A percentile compares a stretch with the other conserved stretches of the same genome.
phyloP scores from a whole-genome alignment of 2,888 invertebrate genomes.

The Thereva unica region DNA sequence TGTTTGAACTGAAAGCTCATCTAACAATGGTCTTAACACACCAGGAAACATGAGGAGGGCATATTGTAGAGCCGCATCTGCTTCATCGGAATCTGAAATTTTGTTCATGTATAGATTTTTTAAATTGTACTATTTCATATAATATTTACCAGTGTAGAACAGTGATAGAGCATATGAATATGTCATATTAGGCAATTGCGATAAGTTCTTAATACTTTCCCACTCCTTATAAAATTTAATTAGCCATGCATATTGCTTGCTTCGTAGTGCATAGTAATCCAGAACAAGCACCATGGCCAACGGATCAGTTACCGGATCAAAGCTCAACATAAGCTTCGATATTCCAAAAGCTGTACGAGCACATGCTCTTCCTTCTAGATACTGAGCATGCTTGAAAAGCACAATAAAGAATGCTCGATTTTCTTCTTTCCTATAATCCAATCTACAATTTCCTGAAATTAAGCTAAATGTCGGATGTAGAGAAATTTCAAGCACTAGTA shows the following conservation, averaged over 20 bases:
- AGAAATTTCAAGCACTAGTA: constrained; percentile 75
- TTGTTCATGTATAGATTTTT: neutral
- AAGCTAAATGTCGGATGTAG: constrained; percentile 81
- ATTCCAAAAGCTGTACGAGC: constrained; percentile 86
- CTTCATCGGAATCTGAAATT: constrained; percentile 54
- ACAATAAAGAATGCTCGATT: constrained; percentile 81
- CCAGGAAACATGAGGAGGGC: constrained; percentile 83
- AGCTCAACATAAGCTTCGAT: constrained; percentile 77
- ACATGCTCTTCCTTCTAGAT: constrained; percentile 79
- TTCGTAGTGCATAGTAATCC: constrained; percentile 81
- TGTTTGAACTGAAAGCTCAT: constrained; percentile 75
- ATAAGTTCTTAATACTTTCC: constrained; percentile 68
- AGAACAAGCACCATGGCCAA: constrained; percentile 75
- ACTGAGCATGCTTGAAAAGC: constrained; percentile 78
- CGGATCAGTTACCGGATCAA: constrained; percentile 77
- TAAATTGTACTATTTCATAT: neutral
- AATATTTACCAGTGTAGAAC: constrained; percentile 63
- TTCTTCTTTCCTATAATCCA: constrained; percentile 79
- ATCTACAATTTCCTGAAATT: constrained; percentile 70
- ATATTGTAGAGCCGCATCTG: constrained; percentile 72
- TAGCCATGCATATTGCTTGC: constrained; percentile 75
- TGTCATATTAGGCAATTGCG: constrained; percentile 85
- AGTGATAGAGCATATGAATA: constrained; percentile 78
- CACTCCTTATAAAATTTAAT: constrained; percentile 64
- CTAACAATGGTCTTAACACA: constrained; percentile 70